Conservation (phyloP, 2,113 vertebrate genomes). For the Neodontobutis hainanensis region DNA sequence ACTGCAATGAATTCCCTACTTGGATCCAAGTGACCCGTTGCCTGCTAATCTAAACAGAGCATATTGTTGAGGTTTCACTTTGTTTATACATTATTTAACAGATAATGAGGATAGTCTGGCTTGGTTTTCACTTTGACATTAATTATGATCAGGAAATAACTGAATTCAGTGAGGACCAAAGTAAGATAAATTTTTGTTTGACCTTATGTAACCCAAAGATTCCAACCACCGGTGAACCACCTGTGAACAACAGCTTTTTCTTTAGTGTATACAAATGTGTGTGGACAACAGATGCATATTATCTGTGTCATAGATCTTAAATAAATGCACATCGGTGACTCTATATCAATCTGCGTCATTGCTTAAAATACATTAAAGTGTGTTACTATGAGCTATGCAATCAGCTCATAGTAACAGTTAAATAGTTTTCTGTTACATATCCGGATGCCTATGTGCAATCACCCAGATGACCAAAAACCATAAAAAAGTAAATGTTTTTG, state of each 20-base stretch:
- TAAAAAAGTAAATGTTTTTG: no score
- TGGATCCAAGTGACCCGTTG: slow-evolving; percentile 41
- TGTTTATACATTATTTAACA: slow-evolving; percentile 38
- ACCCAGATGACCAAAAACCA: no score
- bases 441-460: no score
- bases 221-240: neutral
- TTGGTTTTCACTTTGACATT: slow-evolving; percentile 14
- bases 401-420: no score
- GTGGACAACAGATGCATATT: slow-evolving; percentile 24
- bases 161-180: neutral
- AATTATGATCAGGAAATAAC: neutral
- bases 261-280: slow-evolving; percentile 11
- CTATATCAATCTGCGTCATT: slow-evolving; percentile 41
- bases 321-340: slow-evolving; percentile 26
- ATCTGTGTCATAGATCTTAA: slow-evolving; percentile 37
- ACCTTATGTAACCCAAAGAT: no score
- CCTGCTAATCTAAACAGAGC: slow-evolving; percentile 45
- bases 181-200: neutral
- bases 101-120: slow-evolving; percentile 16
- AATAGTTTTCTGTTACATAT: no score
- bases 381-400: no score
- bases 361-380: slow-evolving; percentile 34
- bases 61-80: slow-evolving; percentile 45
- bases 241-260: slow-evolving; percentile 3
- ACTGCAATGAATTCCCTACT: slow-evolving; percentile 70